phyloP scores from a whole-genome alignment of 2,797 vertebrate species.

The Paguma larvata region DNA sequence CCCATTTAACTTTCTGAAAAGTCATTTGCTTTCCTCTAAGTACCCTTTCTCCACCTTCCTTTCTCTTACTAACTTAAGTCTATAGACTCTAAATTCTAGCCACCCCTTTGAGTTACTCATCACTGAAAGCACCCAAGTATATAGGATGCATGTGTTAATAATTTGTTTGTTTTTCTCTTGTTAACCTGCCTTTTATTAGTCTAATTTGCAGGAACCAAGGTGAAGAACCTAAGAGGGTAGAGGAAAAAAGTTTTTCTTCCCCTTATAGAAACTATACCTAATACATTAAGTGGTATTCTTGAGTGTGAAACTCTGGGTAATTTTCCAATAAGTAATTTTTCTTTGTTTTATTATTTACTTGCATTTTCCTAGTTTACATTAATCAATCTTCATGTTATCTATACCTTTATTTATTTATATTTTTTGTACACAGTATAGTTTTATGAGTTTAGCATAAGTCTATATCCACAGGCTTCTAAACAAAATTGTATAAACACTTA shows the following conservation, averaged over 20 bases:
- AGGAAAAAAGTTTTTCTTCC: background rate
- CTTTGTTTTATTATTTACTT: background rate
- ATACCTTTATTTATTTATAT: background rate
- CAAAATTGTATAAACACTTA: background rate
- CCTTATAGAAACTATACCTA: background rate
- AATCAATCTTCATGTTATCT: background rate
- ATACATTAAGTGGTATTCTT: background rate
- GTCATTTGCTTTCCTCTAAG: background rate
- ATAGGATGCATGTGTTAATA: background rate
- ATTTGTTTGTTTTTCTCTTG: background rate
- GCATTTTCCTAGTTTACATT: background rate
- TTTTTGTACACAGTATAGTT: background rate
- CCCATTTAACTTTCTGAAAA: background rate
- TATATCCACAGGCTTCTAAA: background rate
- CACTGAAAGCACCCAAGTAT: background rate
- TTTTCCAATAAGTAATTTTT: constrained; percentile 28
- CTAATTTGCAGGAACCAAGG: background rate
- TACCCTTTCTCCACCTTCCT: background rate
- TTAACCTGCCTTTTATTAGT: background rate
- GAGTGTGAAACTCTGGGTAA: background rate
- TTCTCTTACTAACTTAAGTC: background rate
- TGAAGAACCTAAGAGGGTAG: background rate
- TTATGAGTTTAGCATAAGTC: background rate
- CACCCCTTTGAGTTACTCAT: background rate
- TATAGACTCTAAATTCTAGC: background rate